Evolutionary conservation across 2,797 vertebrate genomes (phyloP).

Genomic region (Dendrocincla fuliginosa): DNA sequence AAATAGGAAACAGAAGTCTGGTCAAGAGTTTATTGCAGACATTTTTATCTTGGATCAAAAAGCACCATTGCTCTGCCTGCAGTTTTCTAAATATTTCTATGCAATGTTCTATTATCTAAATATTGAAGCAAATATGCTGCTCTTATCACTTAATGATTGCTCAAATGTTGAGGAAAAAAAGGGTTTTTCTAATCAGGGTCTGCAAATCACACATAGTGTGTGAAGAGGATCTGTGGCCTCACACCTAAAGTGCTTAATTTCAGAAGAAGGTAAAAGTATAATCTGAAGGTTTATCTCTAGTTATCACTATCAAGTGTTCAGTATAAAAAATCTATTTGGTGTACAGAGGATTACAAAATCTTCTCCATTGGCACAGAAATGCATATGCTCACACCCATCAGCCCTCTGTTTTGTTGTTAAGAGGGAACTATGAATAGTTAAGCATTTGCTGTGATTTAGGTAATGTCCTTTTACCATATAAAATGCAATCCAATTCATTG

Average conservation of each 20-base stretch:
- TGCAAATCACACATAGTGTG: neutral
- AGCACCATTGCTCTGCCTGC: neutral
- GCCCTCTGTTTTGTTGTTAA: neutral
- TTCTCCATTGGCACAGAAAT: neutral
- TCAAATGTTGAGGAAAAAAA: neutral
- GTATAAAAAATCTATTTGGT: neutral
- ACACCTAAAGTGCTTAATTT: neutral
- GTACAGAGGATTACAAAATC: neutral
- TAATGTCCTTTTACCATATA: slow-evolving; percentile 1
- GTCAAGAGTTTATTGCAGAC: neutral
- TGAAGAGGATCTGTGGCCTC: neutral
- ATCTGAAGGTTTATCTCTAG: neutral
- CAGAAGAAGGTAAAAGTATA: neutral
- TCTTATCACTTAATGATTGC: neutral
- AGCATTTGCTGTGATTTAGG: slow-evolving; percentile 1
- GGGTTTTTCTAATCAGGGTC: neutral
- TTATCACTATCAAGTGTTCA: neutral
- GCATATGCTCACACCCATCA: neutral
- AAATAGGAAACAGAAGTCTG: neutral
- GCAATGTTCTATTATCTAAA: neutral
- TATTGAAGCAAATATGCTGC: neutral
- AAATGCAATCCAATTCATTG: slow-evolving; percentile 9
- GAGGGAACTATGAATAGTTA: neutral
- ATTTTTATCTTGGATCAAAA: neutral
- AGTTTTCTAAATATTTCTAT: neutral